Percentiles rank a stretch among this genome's conserved stretches.
These are phyloP conservation scores for Sussaba pulchella DNA, from an alignment of 2,888 invertebrate species.

Conservation along the genomic window DNA sequence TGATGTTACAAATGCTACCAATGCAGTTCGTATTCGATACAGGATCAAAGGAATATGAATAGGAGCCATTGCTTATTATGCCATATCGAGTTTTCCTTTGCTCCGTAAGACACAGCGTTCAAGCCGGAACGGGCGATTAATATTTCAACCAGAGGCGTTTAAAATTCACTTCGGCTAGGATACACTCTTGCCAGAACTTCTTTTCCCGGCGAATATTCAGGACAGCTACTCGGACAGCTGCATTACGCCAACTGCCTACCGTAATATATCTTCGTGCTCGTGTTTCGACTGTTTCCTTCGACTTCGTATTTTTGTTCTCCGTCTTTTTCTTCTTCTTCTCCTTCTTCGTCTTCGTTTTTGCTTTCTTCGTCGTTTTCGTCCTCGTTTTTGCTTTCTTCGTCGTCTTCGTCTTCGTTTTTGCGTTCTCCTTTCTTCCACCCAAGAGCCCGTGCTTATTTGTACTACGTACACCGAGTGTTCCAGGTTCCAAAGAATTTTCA, in stretches of 20 bases:
- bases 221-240: conserved; percentile 17
- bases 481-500: not conserved
- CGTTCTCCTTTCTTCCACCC: not conserved
- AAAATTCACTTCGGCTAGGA: not conserved
- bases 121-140: not conserved
- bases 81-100: not conserved
- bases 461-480: not conserved
- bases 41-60: not conserved
- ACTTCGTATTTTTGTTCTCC: not conserved
- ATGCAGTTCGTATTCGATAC: not conserved
- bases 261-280: not conserved
- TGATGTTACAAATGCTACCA: not conserved
- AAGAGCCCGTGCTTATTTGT: not conserved
- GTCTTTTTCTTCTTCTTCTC: no score
- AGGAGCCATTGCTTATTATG: conserved; percentile 1
- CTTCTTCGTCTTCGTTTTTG: no score
- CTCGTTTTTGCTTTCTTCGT: no score
- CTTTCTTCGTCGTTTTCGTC: not conserved
- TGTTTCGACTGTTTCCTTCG: not conserved
- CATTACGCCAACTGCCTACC: not conserved
- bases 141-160: conserved; percentile 3
- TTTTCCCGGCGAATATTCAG: not conserved
- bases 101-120: not conserved
- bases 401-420: no score
- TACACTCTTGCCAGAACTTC: not conserved